Percentiles rank a stretch among this genome's conserved stretches.
These are phyloP conservation scores for Drosophila melanocephala DNA, from an alignment of 2,888 invertebrate genomes.

Conservation along the genomic window DNA sequence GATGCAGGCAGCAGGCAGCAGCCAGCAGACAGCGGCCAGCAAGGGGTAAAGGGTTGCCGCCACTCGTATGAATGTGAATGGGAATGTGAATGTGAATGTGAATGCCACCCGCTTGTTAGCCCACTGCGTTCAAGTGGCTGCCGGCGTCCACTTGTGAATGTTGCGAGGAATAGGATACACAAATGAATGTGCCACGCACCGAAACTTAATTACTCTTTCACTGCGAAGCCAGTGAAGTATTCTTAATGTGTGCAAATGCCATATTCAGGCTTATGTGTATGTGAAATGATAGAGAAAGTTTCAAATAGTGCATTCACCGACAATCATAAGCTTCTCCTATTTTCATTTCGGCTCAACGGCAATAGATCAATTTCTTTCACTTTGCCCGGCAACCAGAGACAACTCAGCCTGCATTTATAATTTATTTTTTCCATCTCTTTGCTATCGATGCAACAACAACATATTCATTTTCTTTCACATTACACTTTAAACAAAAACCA, in stretches of 20 bases:
- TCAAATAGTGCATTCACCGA: not conserved
- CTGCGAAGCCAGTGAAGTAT: not conserved
- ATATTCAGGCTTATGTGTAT: not conserved
- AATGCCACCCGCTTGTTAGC: conserved; percentile 44
- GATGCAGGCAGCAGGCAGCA: conserved; percentile 4
- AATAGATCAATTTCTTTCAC: not conserved
- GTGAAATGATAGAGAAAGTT: not conserved
- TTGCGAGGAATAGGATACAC: not conserved
- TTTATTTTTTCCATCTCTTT: not conserved
- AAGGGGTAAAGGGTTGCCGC: conserved; percentile 22
- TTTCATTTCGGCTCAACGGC: not conserved
- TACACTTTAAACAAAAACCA: not conserved
- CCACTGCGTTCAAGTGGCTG: conserved; percentile 58
- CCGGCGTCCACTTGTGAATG: conserved; percentile 63
- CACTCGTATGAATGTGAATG: conserved; percentile 20
- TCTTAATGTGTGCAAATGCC: not conserved
- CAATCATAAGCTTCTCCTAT: not conserved
- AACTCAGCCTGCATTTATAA: not conserved
- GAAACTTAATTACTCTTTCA: conserved; percentile 28
- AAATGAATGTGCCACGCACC: not conserved
- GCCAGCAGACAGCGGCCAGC: not conserved
- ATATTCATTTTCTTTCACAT: not conserved
- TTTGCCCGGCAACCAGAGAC: not conserved
- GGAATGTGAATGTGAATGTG: not conserved
- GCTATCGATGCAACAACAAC: not conserved